Conservation (phyloP, 2,797 vertebrate genomes). For the Sphenopsis melanotis region DNA sequence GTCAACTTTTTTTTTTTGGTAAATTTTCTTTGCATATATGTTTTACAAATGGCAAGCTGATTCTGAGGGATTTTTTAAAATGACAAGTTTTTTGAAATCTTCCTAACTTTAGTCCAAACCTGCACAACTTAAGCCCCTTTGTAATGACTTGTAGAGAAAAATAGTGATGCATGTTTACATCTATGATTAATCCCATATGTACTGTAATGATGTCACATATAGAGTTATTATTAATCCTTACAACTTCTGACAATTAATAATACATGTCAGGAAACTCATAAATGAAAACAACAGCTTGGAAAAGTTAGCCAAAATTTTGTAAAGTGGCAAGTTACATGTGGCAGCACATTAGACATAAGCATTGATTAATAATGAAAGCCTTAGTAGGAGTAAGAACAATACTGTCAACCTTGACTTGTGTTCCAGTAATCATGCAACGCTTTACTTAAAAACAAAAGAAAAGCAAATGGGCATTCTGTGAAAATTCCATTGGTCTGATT, state of each 20-base stretch:
- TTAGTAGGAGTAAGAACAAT: background rate
- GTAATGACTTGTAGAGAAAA: background rate
- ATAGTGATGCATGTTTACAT: background rate
- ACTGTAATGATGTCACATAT: background rate
- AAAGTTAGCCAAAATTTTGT: background rate
- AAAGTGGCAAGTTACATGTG: background rate
- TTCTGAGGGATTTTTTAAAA: background rate
- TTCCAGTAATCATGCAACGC: background rate
- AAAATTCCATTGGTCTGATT: background rate
- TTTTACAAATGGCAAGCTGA: background rate
- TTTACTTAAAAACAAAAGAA: background rate
- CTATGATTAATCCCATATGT: background rate
- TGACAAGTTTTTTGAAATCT: background rate
- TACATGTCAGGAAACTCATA: background rate
- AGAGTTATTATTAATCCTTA: background rate
- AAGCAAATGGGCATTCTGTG: background rate
- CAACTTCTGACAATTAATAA: background rate
- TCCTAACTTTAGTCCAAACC: background rate
- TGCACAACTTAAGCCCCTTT: background rate
- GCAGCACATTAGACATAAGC: background rate
- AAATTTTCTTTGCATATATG: background rate
- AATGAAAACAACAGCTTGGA: background rate
- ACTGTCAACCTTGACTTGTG: background rate
- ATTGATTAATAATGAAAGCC: background rate
- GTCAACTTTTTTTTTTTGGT: background rate